Evolutionary conservation across 92 coral and sea anemone genomes (phyloP).

Genomic region (Metridium senile): DNA sequence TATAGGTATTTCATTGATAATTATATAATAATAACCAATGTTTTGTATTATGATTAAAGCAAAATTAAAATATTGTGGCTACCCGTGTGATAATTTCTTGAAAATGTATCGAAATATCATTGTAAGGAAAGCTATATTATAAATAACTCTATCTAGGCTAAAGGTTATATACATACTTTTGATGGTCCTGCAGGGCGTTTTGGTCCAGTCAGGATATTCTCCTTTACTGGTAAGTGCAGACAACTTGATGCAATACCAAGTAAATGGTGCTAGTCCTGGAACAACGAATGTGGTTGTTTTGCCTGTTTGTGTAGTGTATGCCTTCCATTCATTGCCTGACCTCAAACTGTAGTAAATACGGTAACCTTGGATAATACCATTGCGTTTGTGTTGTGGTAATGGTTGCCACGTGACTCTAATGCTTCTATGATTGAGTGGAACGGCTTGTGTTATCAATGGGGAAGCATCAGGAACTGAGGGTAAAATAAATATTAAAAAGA

Average conservation of each 20-base stretch:
- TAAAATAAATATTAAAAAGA: no score
- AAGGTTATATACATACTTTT: constrained; percentile 5
- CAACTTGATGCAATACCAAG: constrained; percentile 22
- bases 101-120: no score
- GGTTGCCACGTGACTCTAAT: constrained; percentile 11
- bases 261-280: constrained; percentile 8
- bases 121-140: no score
- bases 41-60: no score
- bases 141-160: no score
- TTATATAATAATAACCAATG: no score
- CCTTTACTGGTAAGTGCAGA: constrained; percentile 30
- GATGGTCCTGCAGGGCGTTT: not conserved
- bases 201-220: constrained; percentile 19
- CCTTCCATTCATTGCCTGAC: constrained; percentile 3
- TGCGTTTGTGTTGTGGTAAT: constrained; percentile 14
- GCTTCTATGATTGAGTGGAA: not conserved
- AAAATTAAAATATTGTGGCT: no score
- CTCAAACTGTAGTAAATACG: constrained; percentile 16
- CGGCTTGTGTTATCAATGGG: constrained; percentile 7
- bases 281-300: constrained; percentile 8
- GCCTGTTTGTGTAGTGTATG: constrained; percentile 4
- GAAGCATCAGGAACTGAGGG: constrained; percentile 36
- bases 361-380: constrained; percentile 14
- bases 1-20: no score
- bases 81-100: no score